Evolutionary conservation across 2,113 vertebrate species (phyloP).

Genomic region (Alaudala cheleensis): DNA sequence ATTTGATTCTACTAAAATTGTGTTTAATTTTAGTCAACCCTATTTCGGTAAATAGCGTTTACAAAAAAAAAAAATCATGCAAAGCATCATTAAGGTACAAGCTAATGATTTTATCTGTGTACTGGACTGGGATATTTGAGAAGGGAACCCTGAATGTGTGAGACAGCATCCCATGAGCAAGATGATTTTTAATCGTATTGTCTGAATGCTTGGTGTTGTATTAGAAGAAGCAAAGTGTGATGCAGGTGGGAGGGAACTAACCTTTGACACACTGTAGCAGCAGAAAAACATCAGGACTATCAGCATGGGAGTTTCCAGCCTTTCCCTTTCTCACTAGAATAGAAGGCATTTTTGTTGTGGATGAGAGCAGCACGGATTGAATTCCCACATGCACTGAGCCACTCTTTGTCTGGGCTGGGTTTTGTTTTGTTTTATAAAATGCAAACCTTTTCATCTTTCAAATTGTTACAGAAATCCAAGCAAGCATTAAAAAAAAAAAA

Average conservation of each 20-base stretch:
- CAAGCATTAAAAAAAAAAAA: not conserved
- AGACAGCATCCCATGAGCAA: constrained; percentile 16
- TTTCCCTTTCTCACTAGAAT: constrained; percentile 41
- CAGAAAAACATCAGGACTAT: constrained; percentile 36
- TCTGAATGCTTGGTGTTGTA: constrained; percentile 23
- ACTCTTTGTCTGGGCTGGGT: not conserved
- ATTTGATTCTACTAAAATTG: not conserved
- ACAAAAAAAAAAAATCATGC: not conserved
- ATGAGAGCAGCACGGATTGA: constrained; percentile 34
- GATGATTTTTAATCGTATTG: constrained; percentile 12
- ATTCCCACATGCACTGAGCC: not conserved
- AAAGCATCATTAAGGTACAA: not conserved
- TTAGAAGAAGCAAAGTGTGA: constrained; percentile 7
- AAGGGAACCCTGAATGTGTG: not conserved
- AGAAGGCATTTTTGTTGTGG: constrained; percentile 29
- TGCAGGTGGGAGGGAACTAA: constrained; percentile 50
- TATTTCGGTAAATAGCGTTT: not conserved
- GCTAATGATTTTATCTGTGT: not conserved
- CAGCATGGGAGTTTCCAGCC: constrained; percentile 43
- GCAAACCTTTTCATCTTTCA: constrained; percentile 29
- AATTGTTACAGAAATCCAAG: constrained; percentile 9
- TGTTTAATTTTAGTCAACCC: not conserved
- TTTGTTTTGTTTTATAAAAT: constrained; percentile 7
- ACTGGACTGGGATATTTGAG: not conserved
- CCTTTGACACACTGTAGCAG: constrained; percentile 27